Conservation (phyloP, 2,888 invertebrate species). For the Cheilosia grossa region DNA sequence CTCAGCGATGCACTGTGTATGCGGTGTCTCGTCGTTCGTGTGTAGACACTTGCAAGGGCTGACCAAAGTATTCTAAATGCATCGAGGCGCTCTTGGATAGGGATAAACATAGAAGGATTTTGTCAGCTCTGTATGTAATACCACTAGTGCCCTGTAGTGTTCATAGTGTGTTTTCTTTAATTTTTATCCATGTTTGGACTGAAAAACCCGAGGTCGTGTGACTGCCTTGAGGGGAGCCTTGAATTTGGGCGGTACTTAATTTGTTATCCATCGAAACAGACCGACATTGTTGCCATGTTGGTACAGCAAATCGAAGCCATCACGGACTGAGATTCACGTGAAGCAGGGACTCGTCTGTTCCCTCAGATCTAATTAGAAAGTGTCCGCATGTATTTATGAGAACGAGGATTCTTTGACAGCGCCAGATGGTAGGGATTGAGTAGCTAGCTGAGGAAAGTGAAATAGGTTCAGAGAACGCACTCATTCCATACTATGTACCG, state of each 20-base stretch:
- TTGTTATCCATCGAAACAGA: slow-evolving; percentile 26
- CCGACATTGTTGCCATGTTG: slow-evolving; percentile 7
- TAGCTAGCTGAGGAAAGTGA: background rate
- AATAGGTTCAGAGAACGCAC: background rate
- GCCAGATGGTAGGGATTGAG: background rate
- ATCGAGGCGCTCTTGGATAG: slow-evolving; percentile 1
- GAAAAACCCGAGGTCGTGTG: background rate
- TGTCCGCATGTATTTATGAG: background rate
- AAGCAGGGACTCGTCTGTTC: background rate
- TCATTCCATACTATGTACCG: background rate
- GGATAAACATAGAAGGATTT: slow-evolving; percentile 10
- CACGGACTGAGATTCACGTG: background rate
- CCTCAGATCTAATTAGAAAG: slow-evolving; percentile 25
- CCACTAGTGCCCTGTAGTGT: no score
- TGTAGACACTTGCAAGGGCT: slow-evolving; percentile 19
- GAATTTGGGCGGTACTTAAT: slow-evolving; percentile 16
- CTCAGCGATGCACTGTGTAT: background rate
- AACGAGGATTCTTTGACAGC: background rate
- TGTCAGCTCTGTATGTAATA: slow-evolving; percentile 14
- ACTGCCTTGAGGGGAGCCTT: slow-evolving; percentile 12
- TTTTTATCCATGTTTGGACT: background rate
- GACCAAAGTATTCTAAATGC: slow-evolving; percentile 39
- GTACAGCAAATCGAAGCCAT: slow-evolving; percentile 6
- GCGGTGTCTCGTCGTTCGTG: background rate
- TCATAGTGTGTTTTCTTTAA: background rate